A percentile compares a stretch with the other conserved stretches of the same genome.
phyloP scores from a whole-genome alignment of 2,113 vertebrate species.

The Hipposideros armiger region DNA sequence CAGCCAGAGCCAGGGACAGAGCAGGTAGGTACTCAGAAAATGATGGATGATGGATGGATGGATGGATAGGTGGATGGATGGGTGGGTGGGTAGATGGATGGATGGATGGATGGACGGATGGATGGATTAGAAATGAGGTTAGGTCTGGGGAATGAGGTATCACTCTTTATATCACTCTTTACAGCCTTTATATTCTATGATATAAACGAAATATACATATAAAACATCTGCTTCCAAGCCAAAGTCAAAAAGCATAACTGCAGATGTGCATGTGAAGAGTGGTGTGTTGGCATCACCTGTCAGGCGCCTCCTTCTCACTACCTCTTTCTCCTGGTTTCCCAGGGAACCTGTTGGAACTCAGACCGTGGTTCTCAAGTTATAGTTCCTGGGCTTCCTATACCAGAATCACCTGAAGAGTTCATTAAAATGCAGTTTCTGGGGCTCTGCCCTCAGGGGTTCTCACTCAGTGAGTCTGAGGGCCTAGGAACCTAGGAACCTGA shows the following conservation, averaged over 20 bases:
- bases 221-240: background rate
- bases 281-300: too few species aligned
- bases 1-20: background rate
- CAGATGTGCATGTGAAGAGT: too few species aligned
- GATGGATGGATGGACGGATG: background rate
- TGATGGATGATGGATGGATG: background rate
- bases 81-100: background rate
- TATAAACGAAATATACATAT: background rate
- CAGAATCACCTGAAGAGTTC: background rate
- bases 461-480: background rate
- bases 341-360: background rate
- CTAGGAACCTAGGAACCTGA: background rate
- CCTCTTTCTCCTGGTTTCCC: background rate
- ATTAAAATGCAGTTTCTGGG: background rate
- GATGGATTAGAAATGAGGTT: background rate
- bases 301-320: background rate
- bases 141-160: background rate
- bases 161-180: background rate
- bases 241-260: background rate
- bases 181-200: background rate
- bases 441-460: background rate
- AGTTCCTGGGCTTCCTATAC: background rate
- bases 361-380: background rate
- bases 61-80: background rate
- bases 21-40: background rate